A percentile compares a stretch with the other conserved stretches of the same genome.
These are phyloP conservation scores for Lordiphosa clarofinis DNA, from an alignment of 1,140 invertebrate genomes.

Conservation along the genomic window DNA sequence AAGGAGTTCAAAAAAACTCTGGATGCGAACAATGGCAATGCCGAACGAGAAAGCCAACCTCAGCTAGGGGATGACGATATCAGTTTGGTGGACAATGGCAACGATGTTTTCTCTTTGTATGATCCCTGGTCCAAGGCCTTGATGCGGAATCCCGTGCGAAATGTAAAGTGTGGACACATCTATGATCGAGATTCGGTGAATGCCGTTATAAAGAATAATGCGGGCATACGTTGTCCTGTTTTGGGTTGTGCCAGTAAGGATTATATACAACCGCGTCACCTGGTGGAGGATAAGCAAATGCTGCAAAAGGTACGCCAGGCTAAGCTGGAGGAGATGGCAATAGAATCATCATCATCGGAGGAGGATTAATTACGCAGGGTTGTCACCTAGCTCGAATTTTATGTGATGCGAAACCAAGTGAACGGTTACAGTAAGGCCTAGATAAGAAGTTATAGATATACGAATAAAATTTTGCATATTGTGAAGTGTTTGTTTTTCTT, in stretches of 20 bases:
- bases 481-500: no score
- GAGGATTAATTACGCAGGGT: no score
- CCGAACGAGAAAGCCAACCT: neutral
- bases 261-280: conserved; percentile 23
- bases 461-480: no score
- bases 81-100: neutral
- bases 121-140: conserved; percentile 51
- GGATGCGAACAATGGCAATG: neutral
- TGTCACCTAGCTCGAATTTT: no score
- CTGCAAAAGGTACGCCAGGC: no score
- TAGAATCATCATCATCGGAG: no score
- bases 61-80: conserved; percentile 13
- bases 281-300: conserved; percentile 18
- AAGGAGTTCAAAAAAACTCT: conserved; percentile 6
- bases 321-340: no score
- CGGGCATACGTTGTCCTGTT: conserved; percentile 32
- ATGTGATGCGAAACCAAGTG: no score
- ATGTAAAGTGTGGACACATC: conserved; percentile 44
- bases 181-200: conserved; percentile 43
- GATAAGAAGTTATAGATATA: no score
- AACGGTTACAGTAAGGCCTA: no score
- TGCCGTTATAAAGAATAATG: conserved; percentile 19
- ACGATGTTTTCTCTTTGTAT: conserved; percentile 24
- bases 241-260: conserved; percentile 33
- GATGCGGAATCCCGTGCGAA: conserved; percentile 40